Conservation (phyloP, 2,113 vertebrate genomes). For the Lates calcarifer region DNA sequence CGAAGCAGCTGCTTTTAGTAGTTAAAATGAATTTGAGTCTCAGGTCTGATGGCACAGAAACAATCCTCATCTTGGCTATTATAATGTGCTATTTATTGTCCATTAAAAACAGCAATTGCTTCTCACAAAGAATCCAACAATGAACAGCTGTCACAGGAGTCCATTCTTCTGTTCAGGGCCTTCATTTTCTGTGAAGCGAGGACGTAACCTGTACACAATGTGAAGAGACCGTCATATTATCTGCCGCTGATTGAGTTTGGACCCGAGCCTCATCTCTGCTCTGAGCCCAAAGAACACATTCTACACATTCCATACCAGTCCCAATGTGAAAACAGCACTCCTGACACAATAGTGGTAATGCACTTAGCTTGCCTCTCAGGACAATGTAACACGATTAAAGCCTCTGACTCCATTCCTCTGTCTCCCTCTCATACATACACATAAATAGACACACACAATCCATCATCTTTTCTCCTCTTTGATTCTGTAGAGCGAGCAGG, state of each 20-base stretch:
- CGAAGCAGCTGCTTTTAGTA: slow-evolving; percentile 4
- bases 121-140: slow-evolving; percentile 10
- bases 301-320: slow-evolving; percentile 40
- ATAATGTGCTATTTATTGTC: slow-evolving; percentile 18
- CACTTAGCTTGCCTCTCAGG: slow-evolving; percentile 62
- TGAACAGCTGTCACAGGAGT: slow-evolving; percentile 21
- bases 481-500: slow-evolving; percentile 62
- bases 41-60: slow-evolving; percentile 20
- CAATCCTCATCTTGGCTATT: not conserved
- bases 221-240: slow-evolving; percentile 37
- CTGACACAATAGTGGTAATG: slow-evolving; percentile 55
- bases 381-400: slow-evolving; percentile 67
- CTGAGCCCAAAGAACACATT: slow-evolving; percentile 31
- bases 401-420: slow-evolving; percentile 29
- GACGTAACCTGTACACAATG: slow-evolving; percentile 37
- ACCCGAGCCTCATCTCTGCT: slow-evolving; percentile 24
- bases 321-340: slow-evolving; percentile 46
- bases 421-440: slow-evolving; percentile 33
- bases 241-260: slow-evolving; percentile 62
- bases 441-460: slow-evolving; percentile 45
- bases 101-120: slow-evolving; percentile 1
- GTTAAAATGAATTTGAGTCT: slow-evolving; percentile 21
- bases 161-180: slow-evolving; percentile 19
- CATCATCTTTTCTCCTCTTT: slow-evolving; percentile 68
- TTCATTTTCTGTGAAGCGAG: slow-evolving; percentile 9